phyloP scores from a whole-genome alignment of 2,797 vertebrate species.

The Fringilla coelebs region DNA sequence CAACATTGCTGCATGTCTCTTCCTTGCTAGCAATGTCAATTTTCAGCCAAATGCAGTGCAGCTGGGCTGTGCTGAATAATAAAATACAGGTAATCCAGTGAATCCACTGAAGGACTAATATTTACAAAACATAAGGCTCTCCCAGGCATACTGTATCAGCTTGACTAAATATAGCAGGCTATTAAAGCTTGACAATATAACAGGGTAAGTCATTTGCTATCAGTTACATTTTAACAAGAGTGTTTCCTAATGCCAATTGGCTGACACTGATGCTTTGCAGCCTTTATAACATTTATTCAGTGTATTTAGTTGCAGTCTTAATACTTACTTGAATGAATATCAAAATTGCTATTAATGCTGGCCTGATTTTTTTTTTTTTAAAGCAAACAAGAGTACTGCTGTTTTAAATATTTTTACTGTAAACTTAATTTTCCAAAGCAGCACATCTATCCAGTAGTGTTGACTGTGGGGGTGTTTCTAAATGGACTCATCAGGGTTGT shows the following conservation, averaged over 20 bases:
- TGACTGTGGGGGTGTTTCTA: background rate
- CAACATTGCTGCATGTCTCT: background rate
- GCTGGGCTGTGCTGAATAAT: background rate
- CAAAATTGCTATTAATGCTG: background rate
- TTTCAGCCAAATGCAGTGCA: background rate
- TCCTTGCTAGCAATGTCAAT: background rate
- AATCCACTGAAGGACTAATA: slow-evolving; percentile 41
- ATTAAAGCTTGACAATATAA: slow-evolving; percentile 27
- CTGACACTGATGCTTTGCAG: background rate
- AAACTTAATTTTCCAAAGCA: slow-evolving; percentile 35
- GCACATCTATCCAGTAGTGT: background rate
- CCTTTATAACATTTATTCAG: background rate
- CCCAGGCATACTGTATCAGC: background rate
- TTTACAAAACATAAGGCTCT: slow-evolving; percentile 33
- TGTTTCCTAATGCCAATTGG: background rate
- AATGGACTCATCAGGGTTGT: background rate
- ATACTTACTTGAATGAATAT: background rate
- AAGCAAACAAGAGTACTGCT: background rate
- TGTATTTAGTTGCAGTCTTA: slow-evolving; percentile 38
- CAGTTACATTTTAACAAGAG: slow-evolving; percentile 37
- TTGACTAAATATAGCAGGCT: slow-evolving; percentile 1
- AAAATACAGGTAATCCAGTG: slow-evolving; percentile 48
- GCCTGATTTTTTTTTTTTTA: background rate
- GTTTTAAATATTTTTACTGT: background rate
- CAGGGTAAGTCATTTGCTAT: slow-evolving; percentile 35